A percentile compares a stretch with the other conserved stretches of the same genome.
These are phyloP conservation scores for Tetragonisca angustula DNA, from an alignment of 2,888 invertebrate species.

Conservation along the genomic window DNA sequence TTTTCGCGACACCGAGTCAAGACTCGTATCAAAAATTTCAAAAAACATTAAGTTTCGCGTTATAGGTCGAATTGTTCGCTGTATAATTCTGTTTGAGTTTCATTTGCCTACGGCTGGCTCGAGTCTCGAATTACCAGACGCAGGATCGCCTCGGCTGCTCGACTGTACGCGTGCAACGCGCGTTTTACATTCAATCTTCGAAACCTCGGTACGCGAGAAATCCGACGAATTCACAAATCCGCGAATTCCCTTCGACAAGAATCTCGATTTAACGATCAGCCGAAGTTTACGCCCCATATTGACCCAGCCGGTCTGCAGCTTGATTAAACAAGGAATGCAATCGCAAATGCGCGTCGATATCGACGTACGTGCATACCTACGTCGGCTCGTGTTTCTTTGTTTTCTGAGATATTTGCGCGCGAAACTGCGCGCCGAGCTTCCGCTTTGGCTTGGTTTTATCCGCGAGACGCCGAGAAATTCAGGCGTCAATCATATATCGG, in stretches of 20 bases:
- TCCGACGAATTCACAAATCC: not conserved
- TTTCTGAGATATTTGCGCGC: not conserved
- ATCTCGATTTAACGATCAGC: not conserved
- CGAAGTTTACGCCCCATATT: not conserved
- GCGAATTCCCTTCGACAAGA: not conserved
- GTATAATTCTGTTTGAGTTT: too few species aligned
- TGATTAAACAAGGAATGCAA: conserved; percentile 21
- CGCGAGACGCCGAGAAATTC: not conserved
- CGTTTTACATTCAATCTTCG: conserved; percentile 40
- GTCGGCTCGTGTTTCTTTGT: not conserved
- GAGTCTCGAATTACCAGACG: conserved; percentile 37
- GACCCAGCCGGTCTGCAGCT: not conserved
- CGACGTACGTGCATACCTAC: too few species aligned
- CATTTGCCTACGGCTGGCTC: conserved; percentile 2
- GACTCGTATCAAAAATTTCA: too few species aligned
- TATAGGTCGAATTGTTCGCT: too few species aligned
- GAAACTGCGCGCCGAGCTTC: not conserved
- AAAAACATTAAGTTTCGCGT: too few species aligned
- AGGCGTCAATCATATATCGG: not conserved
- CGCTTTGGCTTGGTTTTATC: too few species aligned
- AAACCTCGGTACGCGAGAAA: not conserved
- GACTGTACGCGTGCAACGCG: not conserved
- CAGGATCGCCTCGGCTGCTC: not conserved
- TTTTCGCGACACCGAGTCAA: too few species aligned
- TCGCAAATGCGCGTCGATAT: not conserved